Base-by-base conservation (phyloP, 2,888 invertebrate genomes). In the Imbricaverruca yamaguchii region DNA sequence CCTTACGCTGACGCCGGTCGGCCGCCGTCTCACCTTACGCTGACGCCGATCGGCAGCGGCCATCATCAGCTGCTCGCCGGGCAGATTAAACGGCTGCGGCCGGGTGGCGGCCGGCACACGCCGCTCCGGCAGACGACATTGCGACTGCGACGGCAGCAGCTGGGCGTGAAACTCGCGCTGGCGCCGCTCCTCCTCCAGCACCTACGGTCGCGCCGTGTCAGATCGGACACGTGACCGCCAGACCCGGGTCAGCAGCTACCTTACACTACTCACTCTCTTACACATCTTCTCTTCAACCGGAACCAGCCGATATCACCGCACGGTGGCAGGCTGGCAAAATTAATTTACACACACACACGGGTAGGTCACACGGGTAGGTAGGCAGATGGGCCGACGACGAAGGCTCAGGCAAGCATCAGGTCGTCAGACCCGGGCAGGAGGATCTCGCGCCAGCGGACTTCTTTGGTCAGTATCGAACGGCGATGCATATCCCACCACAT, bases 91-190 rank as follows among this genome's bases (percentile, higher is more conserved):
- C 53, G 74, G 74, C 74, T 21, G 21, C 53, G 55, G 53, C 8
- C 21, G 74, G 21, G 74, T 74, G 74, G 21, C 55, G 74, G 53
- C 55, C 74, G 55, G 55, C 53, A 21, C 21, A 9, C 74, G 74
- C 18, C 74, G 74, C 74, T 74, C 55, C 23, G 74, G 74, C 74
- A 74, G 53, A 10, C 74, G 53, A 21, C 55, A 55, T 10, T 53
- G 74, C 8, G 74, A 74, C 53, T 21, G 18, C 74, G 74, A 55
- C 53, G 74, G 74, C 53, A 74, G 74, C 55, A 74, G 53, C 74
- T 74, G 74, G 10, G 74, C 74, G 55, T 55, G 74, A 55, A 74
- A 74, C 74, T 74, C 74, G 18, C 74, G 74, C 74, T 74, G 74
- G 21, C 74, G 53, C 1, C 74, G 74, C 74, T 74, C 74, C 74